Percentiles rank a stretch among this genome's conserved stretches.
These are phyloP conservation scores for Apis cerana DNA, from an alignment of 1,140 invertebrate species.

Conservation along the genomic window DNA sequence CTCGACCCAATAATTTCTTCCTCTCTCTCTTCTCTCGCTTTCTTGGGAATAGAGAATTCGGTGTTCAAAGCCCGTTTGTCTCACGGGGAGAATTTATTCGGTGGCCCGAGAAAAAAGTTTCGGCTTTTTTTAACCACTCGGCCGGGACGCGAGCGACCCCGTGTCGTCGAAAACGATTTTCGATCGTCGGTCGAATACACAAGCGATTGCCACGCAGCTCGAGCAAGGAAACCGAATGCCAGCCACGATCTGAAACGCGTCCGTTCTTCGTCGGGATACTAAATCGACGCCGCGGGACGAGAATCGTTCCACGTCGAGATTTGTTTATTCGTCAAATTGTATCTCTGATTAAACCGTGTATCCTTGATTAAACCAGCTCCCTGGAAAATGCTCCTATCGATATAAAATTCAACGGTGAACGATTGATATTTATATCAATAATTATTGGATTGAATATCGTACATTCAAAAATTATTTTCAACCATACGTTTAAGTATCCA, in stretches of 20 bases:
- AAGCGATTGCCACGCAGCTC: not conserved
- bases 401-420: not conserved
- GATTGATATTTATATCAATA: too few relatives aligned
- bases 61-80: not conserved
- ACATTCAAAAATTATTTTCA: too few relatives aligned
- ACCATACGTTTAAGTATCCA: too few relatives aligned
- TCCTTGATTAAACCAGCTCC: conserved; percentile 7
- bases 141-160: not conserved
- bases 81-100: conserved; percentile 34
- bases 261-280: too few relatives aligned
- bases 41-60: not conserved
- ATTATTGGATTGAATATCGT: too few relatives aligned
- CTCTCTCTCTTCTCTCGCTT: not conserved
- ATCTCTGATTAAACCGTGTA: not conserved
- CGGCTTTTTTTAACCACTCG: not conserved
- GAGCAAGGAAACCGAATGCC: not conserved
- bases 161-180: conserved; percentile 34
- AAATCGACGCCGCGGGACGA: not conserved
- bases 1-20: not conserved
- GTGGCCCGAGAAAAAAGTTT: conserved; percentile 35
- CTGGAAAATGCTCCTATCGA: too few relatives aligned
- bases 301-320: not conserved
- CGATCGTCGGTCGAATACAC: conserved; percentile 37
- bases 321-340: not conserved
- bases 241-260: not conserved